Percentiles rank a stretch among this genome's conserved stretches.
Conservation (phyloP, 1,140 invertebrate species). For the Drosophila repleta region DNA sequence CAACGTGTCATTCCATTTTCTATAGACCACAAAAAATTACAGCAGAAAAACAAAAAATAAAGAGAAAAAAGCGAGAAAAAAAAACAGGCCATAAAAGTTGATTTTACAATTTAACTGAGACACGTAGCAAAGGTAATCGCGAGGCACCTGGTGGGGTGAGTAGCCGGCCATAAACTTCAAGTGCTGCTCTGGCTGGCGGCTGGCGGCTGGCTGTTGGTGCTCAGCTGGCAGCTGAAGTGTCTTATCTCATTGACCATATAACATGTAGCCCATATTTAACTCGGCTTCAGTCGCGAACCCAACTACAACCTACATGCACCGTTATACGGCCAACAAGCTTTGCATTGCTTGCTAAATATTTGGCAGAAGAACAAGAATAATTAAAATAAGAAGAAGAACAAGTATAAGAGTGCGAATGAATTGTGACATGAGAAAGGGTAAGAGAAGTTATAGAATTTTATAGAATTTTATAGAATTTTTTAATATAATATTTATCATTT, state of each 20-base stretch:
- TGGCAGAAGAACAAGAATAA: neutral
- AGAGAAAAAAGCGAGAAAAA: conserved; percentile 1
- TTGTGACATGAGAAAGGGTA: neutral
- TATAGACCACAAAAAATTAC: conserved; percentile 4
- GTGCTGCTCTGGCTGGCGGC: conserved; percentile 29
- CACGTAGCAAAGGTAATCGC: conserved; percentile 6
- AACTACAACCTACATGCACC: conserved; percentile 21
- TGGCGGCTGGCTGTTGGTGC: conserved; percentile 27
- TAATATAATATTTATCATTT: no score
- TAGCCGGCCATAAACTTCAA: conserved; percentile 61
- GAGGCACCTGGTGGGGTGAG: neutral
- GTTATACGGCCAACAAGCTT: conserved; percentile 65
- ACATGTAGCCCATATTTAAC: conserved; percentile 50
- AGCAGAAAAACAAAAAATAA: conserved; percentile 6
- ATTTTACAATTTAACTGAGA: conserved; percentile 34
- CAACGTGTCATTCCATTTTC: conserved; percentile 38
- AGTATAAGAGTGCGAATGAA: no score
- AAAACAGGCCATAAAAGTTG: conserved; percentile 42
- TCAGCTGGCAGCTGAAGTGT: conserved; percentile 54
- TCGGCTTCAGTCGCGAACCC: neutral
- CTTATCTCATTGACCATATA: conserved; percentile 74
- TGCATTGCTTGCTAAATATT: conserved; percentile 25
- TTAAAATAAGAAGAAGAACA: conserved; percentile 12
- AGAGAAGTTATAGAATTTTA: no score
- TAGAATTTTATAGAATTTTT: no score